Evolutionary conservation across 1,140 invertebrate genomes (phyloP).

Genomic region (Medauroidea extradentata): DNA sequence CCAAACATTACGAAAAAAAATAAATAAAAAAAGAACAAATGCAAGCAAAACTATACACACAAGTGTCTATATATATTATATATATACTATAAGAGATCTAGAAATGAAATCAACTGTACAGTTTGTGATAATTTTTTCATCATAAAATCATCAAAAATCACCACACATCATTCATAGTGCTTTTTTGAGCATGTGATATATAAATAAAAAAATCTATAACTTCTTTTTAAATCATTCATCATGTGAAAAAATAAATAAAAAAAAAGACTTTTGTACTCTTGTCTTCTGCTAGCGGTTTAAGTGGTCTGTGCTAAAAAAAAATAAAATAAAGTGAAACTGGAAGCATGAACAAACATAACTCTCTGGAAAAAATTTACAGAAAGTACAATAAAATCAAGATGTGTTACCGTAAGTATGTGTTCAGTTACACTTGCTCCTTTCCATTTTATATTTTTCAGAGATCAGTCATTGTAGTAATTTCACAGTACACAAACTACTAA

Average conservation of each 20-base stretch:
- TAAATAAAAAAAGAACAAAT: neutral
- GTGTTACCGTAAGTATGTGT: no score
- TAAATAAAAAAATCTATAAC: no score
- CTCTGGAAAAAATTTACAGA: neutral
- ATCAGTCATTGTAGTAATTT: no score
- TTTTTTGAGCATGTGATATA: constrained; percentile 18
- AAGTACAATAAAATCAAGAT: no score
- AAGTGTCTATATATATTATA: constrained; percentile 15
- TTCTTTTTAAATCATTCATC: constrained; percentile 9
- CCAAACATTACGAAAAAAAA: neutral
- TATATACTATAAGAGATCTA: constrained; percentile 7
- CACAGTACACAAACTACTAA: no score
- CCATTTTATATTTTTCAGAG: no score
- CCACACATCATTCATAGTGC: constrained; percentile 12
- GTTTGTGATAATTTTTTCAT: constrained; percentile 15
- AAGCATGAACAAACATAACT: neutral
- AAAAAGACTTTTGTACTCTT: constrained; percentile 11
- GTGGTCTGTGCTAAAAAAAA: neutral
- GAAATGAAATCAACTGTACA: constrained; percentile 13
- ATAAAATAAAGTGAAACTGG: neutral
- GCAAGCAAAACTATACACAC: constrained; percentile 10
- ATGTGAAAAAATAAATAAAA: neutral
- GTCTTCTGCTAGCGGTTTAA: neutral
- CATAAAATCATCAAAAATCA: neutral
- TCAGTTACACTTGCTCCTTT: no score